These are phyloP conservation scores for Eupithecia vulgata DNA, from an alignment of 2,888 invertebrate species.

Conservation along the genomic window DNA sequence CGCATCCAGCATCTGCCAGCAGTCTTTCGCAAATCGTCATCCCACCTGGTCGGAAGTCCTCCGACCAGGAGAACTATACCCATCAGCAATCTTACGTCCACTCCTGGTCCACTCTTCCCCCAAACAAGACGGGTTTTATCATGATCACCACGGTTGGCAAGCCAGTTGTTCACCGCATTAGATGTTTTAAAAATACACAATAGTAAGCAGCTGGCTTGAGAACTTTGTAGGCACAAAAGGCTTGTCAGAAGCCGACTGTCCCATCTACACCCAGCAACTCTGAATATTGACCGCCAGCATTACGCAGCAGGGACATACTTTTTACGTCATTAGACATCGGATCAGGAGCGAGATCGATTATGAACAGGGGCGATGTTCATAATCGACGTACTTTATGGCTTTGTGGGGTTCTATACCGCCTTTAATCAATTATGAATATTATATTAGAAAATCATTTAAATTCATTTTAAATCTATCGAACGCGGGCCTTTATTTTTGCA, in stretches of 20 bases:
- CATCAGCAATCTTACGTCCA: too few relatives aligned
- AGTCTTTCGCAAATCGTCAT: too few relatives aligned
- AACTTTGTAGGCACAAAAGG: slow-evolving; percentile 12
- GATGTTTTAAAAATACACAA: too few relatives aligned
- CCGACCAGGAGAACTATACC: too few relatives aligned
- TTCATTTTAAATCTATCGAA: not conserved
- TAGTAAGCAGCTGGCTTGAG: not conserved
- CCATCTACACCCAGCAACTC: slow-evolving; percentile 54
- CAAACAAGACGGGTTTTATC: too few relatives aligned
- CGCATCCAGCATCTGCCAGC: too few relatives aligned
- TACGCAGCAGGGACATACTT: slow-evolving; percentile 79
- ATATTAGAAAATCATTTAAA: slow-evolving; percentile 9
- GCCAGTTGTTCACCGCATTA: too few relatives aligned
- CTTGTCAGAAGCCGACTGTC: slow-evolving; percentile 6
- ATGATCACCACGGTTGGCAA: too few relatives aligned
- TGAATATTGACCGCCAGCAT: slow-evolving; percentile 62
- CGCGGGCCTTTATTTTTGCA: not conserved
- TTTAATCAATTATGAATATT: slow-evolving; percentile 25
- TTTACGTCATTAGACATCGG: slow-evolving; percentile 82
- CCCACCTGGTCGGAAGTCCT: too few relatives aligned
- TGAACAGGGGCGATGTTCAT: slow-evolving; percentile 51
- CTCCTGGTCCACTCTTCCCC: too few relatives aligned
- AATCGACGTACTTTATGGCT: slow-evolving; percentile 47
- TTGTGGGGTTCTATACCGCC: slow-evolving; percentile 41
- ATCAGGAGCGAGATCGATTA: slow-evolving; percentile 75